phyloP scores from a whole-genome alignment of 2,888 invertebrate genomes.

The Eilema sororculum region DNA sequence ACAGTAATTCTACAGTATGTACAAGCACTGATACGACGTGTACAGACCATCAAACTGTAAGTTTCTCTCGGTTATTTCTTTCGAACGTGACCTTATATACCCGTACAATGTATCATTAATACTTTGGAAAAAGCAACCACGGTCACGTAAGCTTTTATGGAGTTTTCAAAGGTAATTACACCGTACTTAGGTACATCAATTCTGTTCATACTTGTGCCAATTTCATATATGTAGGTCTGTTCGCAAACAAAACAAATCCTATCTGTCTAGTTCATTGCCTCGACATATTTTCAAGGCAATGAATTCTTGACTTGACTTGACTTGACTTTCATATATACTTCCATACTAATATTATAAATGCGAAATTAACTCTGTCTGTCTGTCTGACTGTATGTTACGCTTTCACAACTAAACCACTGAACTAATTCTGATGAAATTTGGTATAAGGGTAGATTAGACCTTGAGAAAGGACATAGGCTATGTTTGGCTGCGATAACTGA shows the following conservation, averaged over 20 bases:
- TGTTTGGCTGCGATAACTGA: too few species aligned
- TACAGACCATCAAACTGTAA: neutral
- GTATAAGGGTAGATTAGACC: too few species aligned
- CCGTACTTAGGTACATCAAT: neutral
- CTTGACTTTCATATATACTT: too few species aligned
- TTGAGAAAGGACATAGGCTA: too few species aligned
- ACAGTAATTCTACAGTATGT: neutral
- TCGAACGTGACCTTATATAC: neutral
- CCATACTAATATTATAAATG: too few species aligned
- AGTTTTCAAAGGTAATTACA: neutral
- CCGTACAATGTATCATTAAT: neutral
- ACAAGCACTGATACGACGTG: conserved; percentile 5
- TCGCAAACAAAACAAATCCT: neutral
- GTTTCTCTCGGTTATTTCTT: neutral
- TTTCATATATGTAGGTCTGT: neutral
- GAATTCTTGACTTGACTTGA: too few species aligned
- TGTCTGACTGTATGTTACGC: too few species aligned
- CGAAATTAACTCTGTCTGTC: too few species aligned
- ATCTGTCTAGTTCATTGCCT: neutral
- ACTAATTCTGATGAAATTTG: too few species aligned
- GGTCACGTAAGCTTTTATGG: neutral
- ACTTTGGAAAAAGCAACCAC: neutral
- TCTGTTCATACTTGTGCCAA: neutral
- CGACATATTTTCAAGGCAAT: too few species aligned
- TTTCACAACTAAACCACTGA: too few species aligned